Base-by-base conservation (phyloP, 2,797 vertebrate genomes). In the Pangasius krempfi region DNA sequence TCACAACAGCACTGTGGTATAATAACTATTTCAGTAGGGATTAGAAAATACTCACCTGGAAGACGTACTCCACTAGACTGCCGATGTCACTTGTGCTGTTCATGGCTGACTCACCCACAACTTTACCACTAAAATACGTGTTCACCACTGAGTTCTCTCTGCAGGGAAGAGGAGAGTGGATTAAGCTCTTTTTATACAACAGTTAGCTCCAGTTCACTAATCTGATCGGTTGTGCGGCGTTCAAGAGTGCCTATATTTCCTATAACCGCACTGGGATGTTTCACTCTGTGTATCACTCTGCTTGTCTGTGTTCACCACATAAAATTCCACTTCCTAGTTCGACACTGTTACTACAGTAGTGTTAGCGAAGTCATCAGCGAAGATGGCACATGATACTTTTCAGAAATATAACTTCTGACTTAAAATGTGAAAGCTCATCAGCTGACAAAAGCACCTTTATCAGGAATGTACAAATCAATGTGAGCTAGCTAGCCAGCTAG, bases 61-160 rank as follows among this genome's bases (percentile, higher is more conserved):
- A 98, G 87, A 94, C 96, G 18, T 97, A 97, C 92, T 96, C 91
- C 86, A 99, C 95, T 75, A 95, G 94, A 92, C 97, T 99, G 90
- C 98, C 98, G 76, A 99, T 96, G 62, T 99, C 97, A 91, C 95
- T 93, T 90, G 95, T 96, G 13, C 89, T 95, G 54, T 92, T 95
- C 98, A 99, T 99, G 92, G 97, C 98, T 0, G 97, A 97, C 94
- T 98, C 98, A 0, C 98, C 98, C 94, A 95, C 96, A 94, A 99
- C 98, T 1, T 86, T 88, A 13, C 98, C 98, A 13, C 97, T 96
- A 93, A 98, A 99, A 89, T 93, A 94, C 0, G 97, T 97, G 88
- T 94, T 95, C 56, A 95, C 85, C 12, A 83, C 1, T 0, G 80
- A 0, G 0, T 93, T 93, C 1, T 44, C 73, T 92, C 97, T 98